A percentile compares a stretch with the other conserved stretches of the same genome.
Conservation (phyloP, 2,888 invertebrate genomes). For the Thera obeliscata region DNA sequence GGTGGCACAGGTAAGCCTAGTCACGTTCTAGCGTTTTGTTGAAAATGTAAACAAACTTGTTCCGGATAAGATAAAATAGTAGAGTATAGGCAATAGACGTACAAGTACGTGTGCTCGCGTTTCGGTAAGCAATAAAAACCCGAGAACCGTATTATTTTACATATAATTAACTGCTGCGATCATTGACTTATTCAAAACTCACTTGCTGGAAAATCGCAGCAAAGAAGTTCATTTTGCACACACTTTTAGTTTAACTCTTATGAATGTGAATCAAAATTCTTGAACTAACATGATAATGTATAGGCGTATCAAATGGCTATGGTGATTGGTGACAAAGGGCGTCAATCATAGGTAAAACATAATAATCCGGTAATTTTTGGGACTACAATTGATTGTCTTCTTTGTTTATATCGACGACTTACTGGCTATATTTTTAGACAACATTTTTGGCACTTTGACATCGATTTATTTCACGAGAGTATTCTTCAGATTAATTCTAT, state of each 20-base stretch:
- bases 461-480: conserved; percentile 29
- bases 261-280: background rate
- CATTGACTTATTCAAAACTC: conserved; percentile 28
- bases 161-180: conserved; percentile 26
- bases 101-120: conserved; percentile 43
- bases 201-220: conserved; percentile 12
- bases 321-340: too few species aligned
- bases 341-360: conserved; percentile 3
- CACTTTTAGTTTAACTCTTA: conserved; percentile 12
- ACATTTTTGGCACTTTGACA: conserved; percentile 31
- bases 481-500: conserved; percentile 31
- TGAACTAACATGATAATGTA: too few species aligned
- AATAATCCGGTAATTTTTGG: conserved; percentile 2
- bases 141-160: conserved; percentile 25
- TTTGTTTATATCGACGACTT: conserved; percentile 35
- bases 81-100: conserved; percentile 46
- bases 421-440: conserved; percentile 26
- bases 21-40: conserved; percentile 81
- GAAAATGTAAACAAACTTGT: conserved; percentile 82
- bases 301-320: too few species aligned
- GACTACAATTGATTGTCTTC: conserved; percentile 8
- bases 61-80: conserved; percentile 82
- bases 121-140: conserved; percentile 59
- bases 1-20: conserved; percentile 72
- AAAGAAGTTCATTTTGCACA: conserved; percentile 6